These are phyloP conservation scores for Acanthosepion esculentum DNA, from an alignment of 2,888 invertebrate genomes.

Conservation along the genomic window DNA sequence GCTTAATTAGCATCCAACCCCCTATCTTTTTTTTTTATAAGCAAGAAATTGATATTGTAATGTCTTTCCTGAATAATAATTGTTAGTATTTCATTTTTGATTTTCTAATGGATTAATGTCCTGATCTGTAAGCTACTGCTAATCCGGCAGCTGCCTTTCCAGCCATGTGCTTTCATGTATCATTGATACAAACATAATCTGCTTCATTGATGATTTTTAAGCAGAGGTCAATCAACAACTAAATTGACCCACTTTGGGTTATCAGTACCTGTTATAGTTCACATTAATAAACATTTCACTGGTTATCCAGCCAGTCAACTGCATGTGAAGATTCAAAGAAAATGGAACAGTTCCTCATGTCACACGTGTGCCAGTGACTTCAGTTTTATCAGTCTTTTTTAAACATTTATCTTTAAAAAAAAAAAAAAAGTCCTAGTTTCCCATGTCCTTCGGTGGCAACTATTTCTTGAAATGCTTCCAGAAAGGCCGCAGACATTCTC, in stretches of 20 bases:
- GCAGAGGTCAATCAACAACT: not conserved
- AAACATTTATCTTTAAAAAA: not conserved
- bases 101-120: conserved; percentile 25
- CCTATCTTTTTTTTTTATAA: not conserved
- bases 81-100: not conserved
- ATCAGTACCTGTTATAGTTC: not conserved
- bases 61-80: not conserved
- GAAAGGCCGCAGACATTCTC: not conserved
- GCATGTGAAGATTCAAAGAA: not conserved
- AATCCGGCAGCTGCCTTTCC: not conserved
- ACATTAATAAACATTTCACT: not conserved
- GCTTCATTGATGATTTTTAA: not conserved
- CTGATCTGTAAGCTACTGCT: not conserved
- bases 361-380: not conserved
- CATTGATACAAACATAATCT: not conserved
- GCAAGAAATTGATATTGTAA: not conserved
- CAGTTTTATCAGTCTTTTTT: not conserved
- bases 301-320: not conserved
- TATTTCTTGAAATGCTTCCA: conserved; percentile 11
- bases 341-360: not conserved
- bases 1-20: not conserved
- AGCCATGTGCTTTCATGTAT: not conserved
- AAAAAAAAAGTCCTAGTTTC: not conserved
- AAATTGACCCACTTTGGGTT: not conserved
- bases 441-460: not conserved